Evolutionary conservation across 2,888 invertebrate species (phyloP), one percentile per base, ranked within the genome.

Genomic region (Meteorus colon): DNA sequence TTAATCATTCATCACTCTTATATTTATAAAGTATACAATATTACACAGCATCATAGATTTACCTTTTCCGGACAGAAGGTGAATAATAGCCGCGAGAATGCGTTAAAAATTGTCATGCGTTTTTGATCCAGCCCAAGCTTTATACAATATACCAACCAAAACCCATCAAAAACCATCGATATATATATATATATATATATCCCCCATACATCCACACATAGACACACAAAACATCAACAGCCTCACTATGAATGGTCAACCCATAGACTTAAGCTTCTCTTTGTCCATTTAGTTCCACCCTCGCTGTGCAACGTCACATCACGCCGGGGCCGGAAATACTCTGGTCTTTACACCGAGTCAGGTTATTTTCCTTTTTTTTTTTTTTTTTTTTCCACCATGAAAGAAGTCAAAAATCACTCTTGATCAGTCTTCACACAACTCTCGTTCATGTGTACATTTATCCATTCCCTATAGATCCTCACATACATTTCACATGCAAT

Each of bases 241-340:
- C 16, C 45, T 24, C 48, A 19, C 51, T 27, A 16, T 66, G 71
- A 75, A 75, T 66, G 66, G 70, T 75, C 55, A 75, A 70, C 59
- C 71, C 71, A 74, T 74, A 59, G 59, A 27, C 29, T 76, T 80
- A 78, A 78, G 77, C 72, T 63, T 78, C 79, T 79, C 78, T 78
- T 80, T 80, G 78, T 80, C 70, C 76, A 75, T 78, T 71, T 74
- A 75, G 62, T 41, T 77, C 75, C 74, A 63, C 69, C 76, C 67
- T 63, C 67, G 16, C 63, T 75, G 66, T 71, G 69, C 67, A 41
- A 65, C 34, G 67, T 65, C 75, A 67, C 65, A 74, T 75, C 75
- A 77, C 75, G 75, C 73, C 75, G 67, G 70, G 77, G 78, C 80
- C 81, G 81, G 81, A 81, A 81, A 81, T 81, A 80, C 81, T 80